Conservation (phyloP, 2,113 vertebrate species). For the Cheirogaleus medius region DNA sequence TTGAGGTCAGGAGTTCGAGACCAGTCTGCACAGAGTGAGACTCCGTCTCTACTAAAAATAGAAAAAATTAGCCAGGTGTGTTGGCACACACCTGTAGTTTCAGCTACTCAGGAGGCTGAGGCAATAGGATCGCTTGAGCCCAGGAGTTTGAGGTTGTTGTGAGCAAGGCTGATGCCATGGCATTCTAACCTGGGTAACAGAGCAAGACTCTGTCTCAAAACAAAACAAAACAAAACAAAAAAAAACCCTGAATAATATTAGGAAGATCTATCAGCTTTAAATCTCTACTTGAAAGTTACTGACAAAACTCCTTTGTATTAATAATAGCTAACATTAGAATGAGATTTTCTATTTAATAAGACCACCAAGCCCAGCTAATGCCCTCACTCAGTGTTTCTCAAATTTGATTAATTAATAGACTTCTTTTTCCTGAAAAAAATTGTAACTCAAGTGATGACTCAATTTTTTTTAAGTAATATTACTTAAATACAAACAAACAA, state of each 20-base stretch:
- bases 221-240: no score
- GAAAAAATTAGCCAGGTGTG: no score
- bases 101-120: no score
- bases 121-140: no score
- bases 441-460: neutral
- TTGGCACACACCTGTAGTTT: no score
- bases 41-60: no score
- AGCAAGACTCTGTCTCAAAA: no score
- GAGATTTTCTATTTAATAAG: conserved; percentile 2
- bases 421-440: conserved; percentile 11
- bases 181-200: no score
- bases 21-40: no score
- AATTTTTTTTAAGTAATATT: conserved; percentile 3
- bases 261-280: neutral
- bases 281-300: neutral
- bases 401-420: neutral
- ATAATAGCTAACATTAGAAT: neutral
- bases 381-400: neutral
- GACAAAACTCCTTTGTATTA: neutral
- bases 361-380: neutral
- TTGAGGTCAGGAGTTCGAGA: no score
- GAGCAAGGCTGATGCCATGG: no score
- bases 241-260: neutral
- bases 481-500: conserved; percentile 26
- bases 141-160: no score